A percentile compares a stretch with the other conserved stretches of the same genome.
Conservation (phyloP, 2,797 vertebrate genomes). For the Falco peregrinus region DNA sequence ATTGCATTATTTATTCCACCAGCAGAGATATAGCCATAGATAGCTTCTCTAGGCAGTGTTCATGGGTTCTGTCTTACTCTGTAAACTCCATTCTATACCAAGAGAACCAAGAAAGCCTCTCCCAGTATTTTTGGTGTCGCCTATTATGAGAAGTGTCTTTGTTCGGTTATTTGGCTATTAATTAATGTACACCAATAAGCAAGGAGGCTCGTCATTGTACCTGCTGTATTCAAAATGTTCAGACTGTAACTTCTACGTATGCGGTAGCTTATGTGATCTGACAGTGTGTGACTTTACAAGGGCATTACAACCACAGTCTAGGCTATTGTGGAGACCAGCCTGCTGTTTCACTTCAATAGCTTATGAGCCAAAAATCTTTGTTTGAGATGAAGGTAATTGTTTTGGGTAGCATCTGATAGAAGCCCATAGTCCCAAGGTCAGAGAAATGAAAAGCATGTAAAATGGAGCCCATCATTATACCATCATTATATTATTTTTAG, state of each 20-base stretch:
- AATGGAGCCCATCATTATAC: neutral
- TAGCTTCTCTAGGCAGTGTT: neutral
- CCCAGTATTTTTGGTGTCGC: accelerated
- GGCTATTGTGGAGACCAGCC: neutral
- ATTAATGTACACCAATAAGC: neutral
- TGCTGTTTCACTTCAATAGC: neutral
- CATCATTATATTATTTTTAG: neutral
- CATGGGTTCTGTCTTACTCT: neutral
- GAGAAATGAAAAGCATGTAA: neutral
- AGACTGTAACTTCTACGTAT: neutral
- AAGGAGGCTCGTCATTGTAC: neutral
- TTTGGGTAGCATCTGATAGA: neutral
- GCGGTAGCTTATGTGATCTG: neutral
- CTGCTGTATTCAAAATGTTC: neutral
- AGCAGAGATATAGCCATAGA: neutral
- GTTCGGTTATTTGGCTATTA: neutral
- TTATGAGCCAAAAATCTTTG: neutral
- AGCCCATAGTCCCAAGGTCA: neutral
- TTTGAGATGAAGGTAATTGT: neutral
- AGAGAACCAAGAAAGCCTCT: neutral
- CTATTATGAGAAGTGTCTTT: neutral
- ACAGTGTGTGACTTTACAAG: neutral
- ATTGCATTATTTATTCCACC: neutral
- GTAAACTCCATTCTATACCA: neutral
- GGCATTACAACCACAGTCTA: neutral